Percentiles rank a stretch among this genome's conserved stretches.
Conservation (phyloP, 2,888 invertebrate genomes). For the Cantharis nigra region DNA sequence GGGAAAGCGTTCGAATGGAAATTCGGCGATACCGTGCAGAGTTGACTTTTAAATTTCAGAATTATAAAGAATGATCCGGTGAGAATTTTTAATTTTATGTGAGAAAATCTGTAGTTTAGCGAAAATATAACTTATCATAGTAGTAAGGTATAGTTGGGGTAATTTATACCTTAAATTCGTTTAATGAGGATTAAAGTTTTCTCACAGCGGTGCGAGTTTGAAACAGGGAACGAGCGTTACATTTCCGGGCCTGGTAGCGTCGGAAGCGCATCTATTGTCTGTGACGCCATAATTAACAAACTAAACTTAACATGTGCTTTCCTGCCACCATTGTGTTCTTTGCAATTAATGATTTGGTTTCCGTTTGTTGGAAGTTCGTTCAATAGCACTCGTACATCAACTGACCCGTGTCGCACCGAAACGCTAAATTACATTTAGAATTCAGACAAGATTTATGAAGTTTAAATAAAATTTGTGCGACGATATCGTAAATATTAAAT, state of each 20-base stretch:
- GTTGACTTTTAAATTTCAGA: neutral
- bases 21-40: neutral
- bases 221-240: constrained; percentile 49
- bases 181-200: constrained; percentile 40
- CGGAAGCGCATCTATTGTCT: constrained; percentile 56
- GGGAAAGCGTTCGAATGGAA: neutral
- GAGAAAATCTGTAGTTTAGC: neutral
- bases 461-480: neutral
- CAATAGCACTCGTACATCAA: constrained; percentile 53
- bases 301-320: constrained; percentile 62
- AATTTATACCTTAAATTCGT: constrained; percentile 17
- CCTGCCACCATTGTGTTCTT: constrained; percentile 58
- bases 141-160: constrained; percentile 2
- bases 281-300: constrained; percentile 59
- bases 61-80: too few species aligned
- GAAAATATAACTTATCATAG: neutral
- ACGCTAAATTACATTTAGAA: constrained; percentile 36
- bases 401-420: constrained; percentile 49
- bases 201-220: constrained; percentile 44
- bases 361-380: constrained; percentile 47
- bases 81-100: neutral
- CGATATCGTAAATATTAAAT: constrained; percentile 36
- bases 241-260: constrained; percentile 52
- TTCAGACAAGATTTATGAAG: constrained; percentile 38
- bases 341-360: constrained; percentile 56